Conservation (phyloP, 2,888 invertebrate genomes). For the Brenthis daphne region DNA sequence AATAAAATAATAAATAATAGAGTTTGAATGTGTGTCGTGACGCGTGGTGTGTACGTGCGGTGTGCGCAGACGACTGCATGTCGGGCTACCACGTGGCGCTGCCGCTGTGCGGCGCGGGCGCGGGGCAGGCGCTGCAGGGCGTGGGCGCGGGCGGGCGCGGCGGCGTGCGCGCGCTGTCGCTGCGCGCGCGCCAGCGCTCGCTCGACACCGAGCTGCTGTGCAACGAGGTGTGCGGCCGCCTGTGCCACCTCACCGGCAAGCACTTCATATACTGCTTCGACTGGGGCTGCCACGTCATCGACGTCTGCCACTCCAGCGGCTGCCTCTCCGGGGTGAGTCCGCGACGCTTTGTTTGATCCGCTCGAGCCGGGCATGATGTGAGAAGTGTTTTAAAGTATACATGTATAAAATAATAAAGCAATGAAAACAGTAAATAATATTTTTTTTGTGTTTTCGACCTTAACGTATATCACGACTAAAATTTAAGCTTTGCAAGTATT, state of each 20-base stretch:
- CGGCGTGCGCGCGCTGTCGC: constrained; percentile 52
- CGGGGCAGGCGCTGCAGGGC: constrained; percentile 85
- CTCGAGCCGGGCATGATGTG: no score
- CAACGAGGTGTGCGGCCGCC: constrained; percentile 75
- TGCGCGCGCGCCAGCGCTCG: constrained; percentile 70
- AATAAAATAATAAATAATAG: no score
- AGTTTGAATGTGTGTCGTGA: no score
- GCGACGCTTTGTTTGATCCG: no score
- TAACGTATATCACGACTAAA: no score
- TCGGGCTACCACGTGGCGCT: constrained; percentile 87
- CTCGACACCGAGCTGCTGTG: constrained; percentile 76
- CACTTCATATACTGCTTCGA: constrained; percentile 80
- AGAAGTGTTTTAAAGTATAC: no score
- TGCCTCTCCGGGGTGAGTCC: constrained; percentile 74
- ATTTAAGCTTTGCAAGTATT: no score
- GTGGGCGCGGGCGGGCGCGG: constrained; percentile 73
- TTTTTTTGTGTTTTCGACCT: no score
- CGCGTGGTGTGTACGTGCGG: neutral
- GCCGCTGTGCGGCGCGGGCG: constrained; percentile 87
- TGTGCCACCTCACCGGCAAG: constrained; percentile 68
- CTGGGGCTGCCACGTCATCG: constrained; percentile 80
- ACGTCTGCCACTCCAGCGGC: constrained; percentile 77
- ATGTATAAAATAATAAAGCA: no score
- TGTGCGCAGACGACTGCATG: constrained; percentile 84
- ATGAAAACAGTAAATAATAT: no score